Conservation (phyloP, 2,888 invertebrate species). For the Orthonevra nobilis region DNA sequence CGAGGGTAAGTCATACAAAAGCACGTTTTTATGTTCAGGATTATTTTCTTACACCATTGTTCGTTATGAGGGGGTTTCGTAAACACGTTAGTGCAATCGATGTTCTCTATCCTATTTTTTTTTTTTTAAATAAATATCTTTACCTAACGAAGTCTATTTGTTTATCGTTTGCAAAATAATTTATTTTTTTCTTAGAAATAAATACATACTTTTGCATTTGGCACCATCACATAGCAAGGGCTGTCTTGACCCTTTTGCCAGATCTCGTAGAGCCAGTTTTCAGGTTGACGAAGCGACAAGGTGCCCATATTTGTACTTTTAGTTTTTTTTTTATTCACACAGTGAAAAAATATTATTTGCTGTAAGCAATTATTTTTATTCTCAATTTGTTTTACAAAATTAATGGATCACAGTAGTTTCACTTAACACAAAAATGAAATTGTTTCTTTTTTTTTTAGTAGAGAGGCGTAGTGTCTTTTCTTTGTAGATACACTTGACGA, state of each 20-base stretch:
- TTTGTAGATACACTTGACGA: constrained; percentile 10
- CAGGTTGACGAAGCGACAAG: constrained; percentile 79
- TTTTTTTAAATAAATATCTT: too few relatives aligned
- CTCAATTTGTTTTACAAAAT: constrained; percentile 23
- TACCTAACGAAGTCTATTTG: constrained; percentile 5
- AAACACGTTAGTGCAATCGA: too few relatives aligned
- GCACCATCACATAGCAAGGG: constrained; percentile 86
- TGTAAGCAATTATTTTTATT: constrained; percentile 16
- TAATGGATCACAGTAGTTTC: constrained; percentile 34
- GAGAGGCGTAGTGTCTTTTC: background rate
- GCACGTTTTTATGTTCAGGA: too few relatives aligned
- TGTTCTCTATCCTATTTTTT: too few relatives aligned
- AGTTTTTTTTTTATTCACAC: constrained; percentile 66
- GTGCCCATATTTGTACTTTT: constrained; percentile 78
- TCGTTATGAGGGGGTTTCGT: too few relatives aligned
- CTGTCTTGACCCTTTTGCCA: constrained; percentile 84
- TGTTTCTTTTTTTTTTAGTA: constrained; percentile 39
- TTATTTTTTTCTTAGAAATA: background rate
- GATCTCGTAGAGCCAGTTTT: constrained; percentile 85
- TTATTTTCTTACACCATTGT: too few relatives aligned
- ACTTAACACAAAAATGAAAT: constrained; percentile 32
- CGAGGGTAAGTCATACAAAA: background rate
- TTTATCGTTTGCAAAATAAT: background rate
- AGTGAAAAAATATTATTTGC: constrained; percentile 49
- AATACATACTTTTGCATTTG: constrained; percentile 84